Evolutionary conservation across 2,797 vertebrate genomes (phyloP).

Genomic region (Poecilia picta): DNA sequence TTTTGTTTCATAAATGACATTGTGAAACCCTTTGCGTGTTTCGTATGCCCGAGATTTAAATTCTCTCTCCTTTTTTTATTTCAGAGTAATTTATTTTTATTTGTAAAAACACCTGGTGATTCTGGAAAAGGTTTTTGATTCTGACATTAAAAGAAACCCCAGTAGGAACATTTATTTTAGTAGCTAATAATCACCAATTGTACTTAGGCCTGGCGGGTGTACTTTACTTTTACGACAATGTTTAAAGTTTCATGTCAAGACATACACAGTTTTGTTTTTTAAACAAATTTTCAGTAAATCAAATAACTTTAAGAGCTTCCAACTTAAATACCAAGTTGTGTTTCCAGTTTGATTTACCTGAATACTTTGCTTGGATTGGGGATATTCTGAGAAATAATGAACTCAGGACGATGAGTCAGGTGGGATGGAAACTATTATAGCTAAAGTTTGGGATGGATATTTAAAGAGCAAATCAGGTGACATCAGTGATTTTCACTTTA

Average conservation of each 20-base stretch:
- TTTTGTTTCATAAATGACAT: not conserved
- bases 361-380: slow-evolving; percentile 5
- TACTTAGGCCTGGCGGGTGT: not conserved
- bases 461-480: not conserved
- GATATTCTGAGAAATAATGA: slow-evolving; percentile 26
- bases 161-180: not conserved
- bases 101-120: not conserved
- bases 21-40: not conserved
- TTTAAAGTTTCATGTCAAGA: not conserved
- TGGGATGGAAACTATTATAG: slow-evolving; percentile 16
- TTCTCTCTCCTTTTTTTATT: not conserved
- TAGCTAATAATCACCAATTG: not conserved
- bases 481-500: not conserved
- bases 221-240: not conserved
- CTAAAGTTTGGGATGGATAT: not conserved
- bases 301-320: not conserved
- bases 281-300: not conserved
- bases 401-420: slow-evolving; percentile 8
- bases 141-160: not conserved
- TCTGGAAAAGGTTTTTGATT: not conserved
- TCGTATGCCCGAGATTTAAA: not conserved
- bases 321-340: not conserved
- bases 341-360: not conserved
- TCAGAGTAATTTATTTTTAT: not conserved
- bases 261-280: not conserved